Base-by-base conservation (phyloP, 1,140 invertebrate species). In the Cydia splendana region DNA sequence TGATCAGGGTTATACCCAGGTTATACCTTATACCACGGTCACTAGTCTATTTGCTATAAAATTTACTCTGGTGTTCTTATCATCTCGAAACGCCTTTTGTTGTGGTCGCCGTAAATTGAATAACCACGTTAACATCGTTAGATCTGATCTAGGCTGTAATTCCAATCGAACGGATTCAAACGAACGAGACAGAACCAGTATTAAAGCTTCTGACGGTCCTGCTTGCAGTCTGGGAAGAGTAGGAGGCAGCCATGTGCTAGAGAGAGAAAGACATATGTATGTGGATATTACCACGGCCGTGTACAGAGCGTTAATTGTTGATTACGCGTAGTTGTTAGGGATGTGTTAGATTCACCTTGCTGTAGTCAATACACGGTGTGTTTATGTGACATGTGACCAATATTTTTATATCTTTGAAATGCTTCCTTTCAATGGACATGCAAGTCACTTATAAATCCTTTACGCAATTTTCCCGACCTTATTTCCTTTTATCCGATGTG, bases 101-200 rank as follows among this genome's bases (percentile, higher is more conserved):
- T 62, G 57, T 24, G 57, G 57, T 62, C 57, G 20, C 7, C 18
- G 57, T 62, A 62, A 62, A 62, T 62, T 62, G 57, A 24, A 62
- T 62, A 62, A 20, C 57, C 57, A 6, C 7, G 20, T 62, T 20
- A 62, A 20, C 57, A 62, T 62, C 57, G 57, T 62, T 62, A 62
- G 24, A 62, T 24, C 57, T 53, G 15, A 53, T 53, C 51, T 18
- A 7, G 9, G 10, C 20, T 62, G 57, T 57, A 18, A 57, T 57
- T 57, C 38, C 45, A 45, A 12, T 45, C 10, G 45, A 45, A 45
- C 45, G 10, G 12, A 45, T 45, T 45, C 10, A 48, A 48, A 48
- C 42, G 9, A 45, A 13, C 42, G 42, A 45, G 42, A 45, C 2
- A 12, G 45, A 12, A 15, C 42, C 42, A 48, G 45, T 48, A 15